Conservation (phyloP, 2,888 invertebrate genomes). For the Congeria kusceri region DNA sequence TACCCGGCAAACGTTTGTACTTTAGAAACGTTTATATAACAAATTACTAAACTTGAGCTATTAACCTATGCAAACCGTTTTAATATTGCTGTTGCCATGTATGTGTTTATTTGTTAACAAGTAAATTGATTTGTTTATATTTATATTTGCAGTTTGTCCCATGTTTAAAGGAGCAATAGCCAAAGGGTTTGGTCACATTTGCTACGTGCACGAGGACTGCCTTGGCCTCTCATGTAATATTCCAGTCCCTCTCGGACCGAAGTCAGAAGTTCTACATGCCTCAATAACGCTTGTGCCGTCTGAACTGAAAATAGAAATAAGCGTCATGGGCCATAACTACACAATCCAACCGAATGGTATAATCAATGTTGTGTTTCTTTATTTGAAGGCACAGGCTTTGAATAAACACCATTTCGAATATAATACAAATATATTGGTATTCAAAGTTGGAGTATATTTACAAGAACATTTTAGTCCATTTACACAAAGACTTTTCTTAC, state of each 20-base stretch:
- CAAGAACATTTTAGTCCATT: too few relatives aligned
- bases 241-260: conserved; percentile 30
- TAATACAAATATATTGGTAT: too few relatives aligned
- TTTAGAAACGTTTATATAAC: too few relatives aligned
- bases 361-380: neutral
- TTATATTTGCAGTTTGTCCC: conserved; percentile 62
- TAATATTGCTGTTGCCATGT: too few relatives aligned
- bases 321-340: conserved; percentile 18
- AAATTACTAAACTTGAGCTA: too few relatives aligned
- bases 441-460: too few relatives aligned
- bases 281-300: conserved; percentile 21
- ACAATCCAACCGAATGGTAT: conserved; percentile 38
- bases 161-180: conserved; percentile 54
- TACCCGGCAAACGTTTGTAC: conserved; percentile 40
- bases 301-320: conserved; percentile 11
- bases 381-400: too few relatives aligned
- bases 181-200: conserved; percentile 58
- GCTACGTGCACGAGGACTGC: conserved; percentile 64
- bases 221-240: conserved; percentile 62
- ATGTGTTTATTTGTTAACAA: too few relatives aligned
- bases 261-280: conserved; percentile 24
- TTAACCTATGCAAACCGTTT: too few relatives aligned
- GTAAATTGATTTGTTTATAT: neutral
- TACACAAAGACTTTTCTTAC: too few relatives aligned
- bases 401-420: too few relatives aligned